Evolutionary conservation across 2,113 vertebrate species (phyloP).

Genomic region (Lepus americanus): DNA sequence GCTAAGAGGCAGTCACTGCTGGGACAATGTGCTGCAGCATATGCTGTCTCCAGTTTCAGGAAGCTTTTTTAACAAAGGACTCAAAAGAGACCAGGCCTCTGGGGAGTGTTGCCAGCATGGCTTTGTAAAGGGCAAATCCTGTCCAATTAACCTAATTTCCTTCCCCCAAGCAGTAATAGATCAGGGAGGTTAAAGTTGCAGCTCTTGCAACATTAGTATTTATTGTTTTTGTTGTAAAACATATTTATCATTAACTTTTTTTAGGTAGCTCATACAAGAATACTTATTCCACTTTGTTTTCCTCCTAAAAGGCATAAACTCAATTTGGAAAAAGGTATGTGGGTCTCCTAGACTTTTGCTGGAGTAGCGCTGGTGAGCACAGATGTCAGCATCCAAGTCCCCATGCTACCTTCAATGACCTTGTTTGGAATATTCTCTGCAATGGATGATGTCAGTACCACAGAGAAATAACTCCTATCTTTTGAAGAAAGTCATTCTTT

Average conservation of each 20-base stretch:
- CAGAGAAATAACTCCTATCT: not conserved
- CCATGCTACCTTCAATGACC: not conserved
- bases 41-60: conserved; percentile 66
- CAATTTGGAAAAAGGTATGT: not conserved
- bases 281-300: not conserved
- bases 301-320: not conserved
- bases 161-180: not conserved
- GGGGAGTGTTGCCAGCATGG: conserved; percentile 14
- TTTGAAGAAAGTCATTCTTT: not conserved
- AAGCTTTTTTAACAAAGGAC: conserved; percentile 68
- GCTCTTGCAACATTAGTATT: not conserved
- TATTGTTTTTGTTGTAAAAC: not conserved
- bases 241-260: not conserved
- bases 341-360: not conserved
- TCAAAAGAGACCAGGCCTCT: conserved; percentile 61
- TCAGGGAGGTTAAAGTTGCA: not conserved
- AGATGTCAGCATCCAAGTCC: not conserved
- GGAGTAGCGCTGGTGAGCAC: not conserved
- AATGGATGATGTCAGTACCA: not conserved
- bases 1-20: not conserved
- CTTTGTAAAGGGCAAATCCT: conserved; percentile 38
- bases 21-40: conserved; percentile 73
- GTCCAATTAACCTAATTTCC: conserved; percentile 56
- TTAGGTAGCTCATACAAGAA: not conserved
- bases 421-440: not conserved